Percentiles rank a stretch among this genome's conserved stretches.
These are phyloP conservation scores for Neoarius graeffei DNA, from an alignment of 2,113 vertebrate genomes.

Conservation along the genomic window DNA sequence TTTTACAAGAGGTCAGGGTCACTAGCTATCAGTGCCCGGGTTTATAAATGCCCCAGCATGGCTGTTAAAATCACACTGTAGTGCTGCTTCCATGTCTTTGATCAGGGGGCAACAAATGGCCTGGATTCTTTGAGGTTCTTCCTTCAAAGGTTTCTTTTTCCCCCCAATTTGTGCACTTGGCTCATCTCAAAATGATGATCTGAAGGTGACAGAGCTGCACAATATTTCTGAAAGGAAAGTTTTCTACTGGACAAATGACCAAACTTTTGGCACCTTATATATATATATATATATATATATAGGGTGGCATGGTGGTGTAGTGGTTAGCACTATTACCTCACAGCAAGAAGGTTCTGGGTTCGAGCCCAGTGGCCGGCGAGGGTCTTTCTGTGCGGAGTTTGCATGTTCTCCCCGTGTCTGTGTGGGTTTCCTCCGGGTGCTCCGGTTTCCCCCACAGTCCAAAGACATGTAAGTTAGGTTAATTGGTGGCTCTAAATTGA, in stretches of 20 bases:
- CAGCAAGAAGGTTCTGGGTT: no score
- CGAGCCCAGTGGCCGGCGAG: no score
- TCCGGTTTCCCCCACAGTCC: no score
- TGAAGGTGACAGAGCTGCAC: not conserved
- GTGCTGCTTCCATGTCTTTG: not conserved
- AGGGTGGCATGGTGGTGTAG: no score
- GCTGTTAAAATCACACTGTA: not conserved
- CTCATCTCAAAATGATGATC: not conserved
- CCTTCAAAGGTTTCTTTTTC: conserved; percentile 11
- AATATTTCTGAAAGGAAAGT: not conserved
- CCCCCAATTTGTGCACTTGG: conserved; percentile 17
- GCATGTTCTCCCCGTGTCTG: no score
- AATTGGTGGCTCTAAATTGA: no score
- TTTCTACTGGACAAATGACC: not conserved
- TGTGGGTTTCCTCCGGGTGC: no score
- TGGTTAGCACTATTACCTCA: no score
- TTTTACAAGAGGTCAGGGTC: conserved; percentile 30
- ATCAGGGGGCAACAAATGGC: not conserved
- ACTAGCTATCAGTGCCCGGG: conserved; percentile 13
- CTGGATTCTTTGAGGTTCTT: conserved; percentile 40
- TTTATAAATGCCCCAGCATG: conserved; percentile 40
- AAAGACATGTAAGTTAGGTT: no score
- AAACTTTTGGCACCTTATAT: not conserved
- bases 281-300: no score
- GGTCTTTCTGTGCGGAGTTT: no score